Base-by-base conservation (phyloP, 2,888 invertebrate genomes). In the Agrochola litura region DNA sequence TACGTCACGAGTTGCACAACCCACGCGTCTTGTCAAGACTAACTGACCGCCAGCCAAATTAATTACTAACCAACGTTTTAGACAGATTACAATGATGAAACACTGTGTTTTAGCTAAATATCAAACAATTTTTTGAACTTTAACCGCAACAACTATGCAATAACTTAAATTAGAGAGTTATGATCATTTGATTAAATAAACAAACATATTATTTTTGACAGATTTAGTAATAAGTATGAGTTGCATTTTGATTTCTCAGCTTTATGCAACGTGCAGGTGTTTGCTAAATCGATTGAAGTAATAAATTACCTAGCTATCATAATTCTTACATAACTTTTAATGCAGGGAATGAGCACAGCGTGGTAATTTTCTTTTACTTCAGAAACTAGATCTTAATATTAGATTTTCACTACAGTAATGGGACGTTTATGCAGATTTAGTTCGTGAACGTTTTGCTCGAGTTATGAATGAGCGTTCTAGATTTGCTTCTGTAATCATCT, bases 381-480 rank as follows among this genome's bases (percentile, higher is more conserved):
- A 88, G 82, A 89, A 90, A 89, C 90, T 90, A 82, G 89, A 89
- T 90, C 87, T 89, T 91, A 88, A 92, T 91, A 92, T 93, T 91
- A 93, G 88, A 93, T 92, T 92, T 92, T 90, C 91, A 89, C 88
- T 82, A 90, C 87, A 86, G 90, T 94, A 94, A 94, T 93, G 90
- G 91, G 90, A 90, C 93, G 92, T 94, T 95, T 95, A 95, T 95
- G 95, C 92, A 95, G 92, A 96, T 96, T 93, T 91, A 90, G 91
- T 92, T 92, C 88, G 91, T 88, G 91, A 93, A 93, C 93, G 89
- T 93, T 94, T 93, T 91, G 91, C 91, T 89, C 86, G 90, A 92
- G 93, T 94, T 95, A 93, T 95, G 95, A 96, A 95, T 94, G 93
- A 93, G 89, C 92, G 92, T 91, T 91, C 91, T 90, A 93, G 94